These are phyloP conservation scores for Heliconius himera DNA, from an alignment of 1,140 invertebrate genomes.

Conservation along the genomic window DNA sequence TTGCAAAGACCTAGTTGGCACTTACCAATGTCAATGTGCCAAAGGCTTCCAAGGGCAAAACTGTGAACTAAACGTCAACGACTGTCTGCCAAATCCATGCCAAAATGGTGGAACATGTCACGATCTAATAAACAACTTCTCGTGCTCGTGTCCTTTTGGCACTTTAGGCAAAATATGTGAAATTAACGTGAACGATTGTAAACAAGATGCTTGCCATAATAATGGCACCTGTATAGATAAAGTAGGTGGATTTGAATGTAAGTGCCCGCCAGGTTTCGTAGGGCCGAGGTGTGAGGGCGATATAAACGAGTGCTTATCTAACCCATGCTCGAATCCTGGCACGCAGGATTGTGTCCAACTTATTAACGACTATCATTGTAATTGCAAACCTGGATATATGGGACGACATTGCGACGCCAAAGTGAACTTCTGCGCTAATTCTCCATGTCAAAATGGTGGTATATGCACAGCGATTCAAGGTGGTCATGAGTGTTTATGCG, in stretches of 20 bases:
- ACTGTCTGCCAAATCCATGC: conserved; percentile 94
- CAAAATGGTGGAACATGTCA: conserved; percentile 96
- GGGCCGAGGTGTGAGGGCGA: conserved; percentile 95
- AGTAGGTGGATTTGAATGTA: conserved; percentile 95
- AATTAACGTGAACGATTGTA: conserved; percentile 95
- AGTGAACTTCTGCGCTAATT: conserved; percentile 95
- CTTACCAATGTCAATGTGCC: conserved; percentile 92
- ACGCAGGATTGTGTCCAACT: conserved; percentile 96
- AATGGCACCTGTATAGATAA: conserved; percentile 96
- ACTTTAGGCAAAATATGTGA: conserved; percentile 95
- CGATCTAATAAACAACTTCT: conserved; percentile 92
- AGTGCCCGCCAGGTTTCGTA: conserved; percentile 94
- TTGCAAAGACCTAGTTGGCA: conserved; percentile 92
- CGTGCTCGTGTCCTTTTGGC: conserved; percentile 95
- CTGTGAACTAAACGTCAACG: conserved; percentile 96
- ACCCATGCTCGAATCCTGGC: conserved; percentile 91
- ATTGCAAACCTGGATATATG: conserved; percentile 95
- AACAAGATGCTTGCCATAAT: conserved; percentile 94
- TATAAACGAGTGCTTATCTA: conserved; percentile 96
- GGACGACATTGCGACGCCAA: conserved; percentile 94
- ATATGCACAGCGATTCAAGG: conserved; percentile 90
- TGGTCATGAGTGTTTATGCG: conserved; percentile 91
- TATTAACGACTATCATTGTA: conserved; percentile 96
- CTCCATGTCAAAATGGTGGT: conserved; percentile 95
- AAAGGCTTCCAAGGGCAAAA: conserved; percentile 96